Base-by-base conservation (phyloP, 2,888 invertebrate species). In the Thymelicus sylvestris region DNA sequence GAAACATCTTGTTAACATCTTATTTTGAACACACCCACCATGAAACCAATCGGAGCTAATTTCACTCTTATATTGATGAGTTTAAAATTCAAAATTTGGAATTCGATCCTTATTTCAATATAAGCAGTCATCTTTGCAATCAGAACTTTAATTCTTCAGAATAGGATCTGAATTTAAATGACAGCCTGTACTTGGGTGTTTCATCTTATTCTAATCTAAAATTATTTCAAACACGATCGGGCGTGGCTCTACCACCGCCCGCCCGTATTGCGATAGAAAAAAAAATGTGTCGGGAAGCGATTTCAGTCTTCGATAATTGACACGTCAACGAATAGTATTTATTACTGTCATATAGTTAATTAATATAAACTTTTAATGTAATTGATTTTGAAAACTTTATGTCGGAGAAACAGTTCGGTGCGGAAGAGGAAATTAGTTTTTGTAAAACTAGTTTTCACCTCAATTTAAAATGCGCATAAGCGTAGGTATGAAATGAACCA, bases 381-480 rank as follows among this genome's bases (percentile, higher is more conserved):
- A 93, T 93, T 92, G 91, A 85, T 84, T 87, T 77, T 89, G 93
- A 93, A 85, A 90, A 86, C 88, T 92, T 90, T 90, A 90, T 88
- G 86, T 83, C 80, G 77, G 71, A 67, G 77, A 79, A 47, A 57
- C 6, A 13, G 13, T 55, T 48, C 75, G 75, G 72, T 76, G 80
- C 83, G 87, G 86, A 88, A 86, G 86, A 83, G 81, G 80, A 48
- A 48, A 57, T 59, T 64, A 48, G 44, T 64, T 57, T 63, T 38
- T 57, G 52, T 52, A 19, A 19, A 65, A 12, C 19, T 41, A 44
- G 24, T n/a, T 59, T 59, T 59, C 7, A 59, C 38, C 39, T 55
- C 55, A 55, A 24, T 55, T 48, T 44, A 3, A 44, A 10, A 41
- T 41, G 12, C 44, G 44, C 44, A 44, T 12, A 44, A 10, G 44